phyloP scores from a whole-genome alignment of 2,888 invertebrate genomes.

The Archips crataeganus region DNA sequence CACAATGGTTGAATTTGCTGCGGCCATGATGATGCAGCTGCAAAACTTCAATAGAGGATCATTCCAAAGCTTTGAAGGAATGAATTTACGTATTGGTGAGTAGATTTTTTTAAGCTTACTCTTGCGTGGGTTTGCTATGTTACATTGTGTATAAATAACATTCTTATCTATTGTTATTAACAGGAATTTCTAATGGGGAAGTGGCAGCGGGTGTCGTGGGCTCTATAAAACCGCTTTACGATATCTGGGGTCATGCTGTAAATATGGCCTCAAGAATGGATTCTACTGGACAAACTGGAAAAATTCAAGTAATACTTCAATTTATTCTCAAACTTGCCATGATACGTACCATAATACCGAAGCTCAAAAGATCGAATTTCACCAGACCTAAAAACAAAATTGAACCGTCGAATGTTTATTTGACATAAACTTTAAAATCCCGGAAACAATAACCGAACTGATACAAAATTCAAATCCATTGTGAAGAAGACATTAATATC shows the following conservation, averaged over 20 bases:
- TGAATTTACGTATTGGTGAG: constrained; percentile 91
- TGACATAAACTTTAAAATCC: too few relatives aligned
- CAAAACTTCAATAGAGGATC: constrained; percentile 86
- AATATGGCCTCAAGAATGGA: constrained; percentile 99
- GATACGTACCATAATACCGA: too few relatives aligned
- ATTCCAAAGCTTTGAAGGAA: constrained; percentile 86
- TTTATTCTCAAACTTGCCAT: background rate
- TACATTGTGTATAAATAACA: constrained; percentile 48
- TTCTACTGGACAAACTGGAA: constrained; percentile 92
- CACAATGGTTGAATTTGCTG: constrained; percentile 82
- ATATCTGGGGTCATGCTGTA: constrained; percentile 98
- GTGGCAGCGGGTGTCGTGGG: constrained; percentile 98
- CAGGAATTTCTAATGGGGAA: constrained; percentile 95
- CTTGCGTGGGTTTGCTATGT: background rate
- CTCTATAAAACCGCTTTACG: constrained; percentile 96
- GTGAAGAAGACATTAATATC: too few relatives aligned
- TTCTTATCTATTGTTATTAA: background rate
- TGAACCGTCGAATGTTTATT: too few relatives aligned
- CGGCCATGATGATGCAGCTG: constrained; percentile 81
- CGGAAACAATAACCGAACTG: too few relatives aligned
- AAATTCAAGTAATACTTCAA: constrained; percentile 88
- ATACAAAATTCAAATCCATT: too few relatives aligned
- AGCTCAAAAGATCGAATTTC: too few relatives aligned
- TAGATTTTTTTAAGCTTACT: constrained; percentile 6
- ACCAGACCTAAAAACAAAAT: too few relatives aligned